Evolutionary conservation across 2,113 vertebrate genomes (phyloP), one percentile per base, ranked within the genome.

Genomic region (Uropsilus gracilis): DNA sequence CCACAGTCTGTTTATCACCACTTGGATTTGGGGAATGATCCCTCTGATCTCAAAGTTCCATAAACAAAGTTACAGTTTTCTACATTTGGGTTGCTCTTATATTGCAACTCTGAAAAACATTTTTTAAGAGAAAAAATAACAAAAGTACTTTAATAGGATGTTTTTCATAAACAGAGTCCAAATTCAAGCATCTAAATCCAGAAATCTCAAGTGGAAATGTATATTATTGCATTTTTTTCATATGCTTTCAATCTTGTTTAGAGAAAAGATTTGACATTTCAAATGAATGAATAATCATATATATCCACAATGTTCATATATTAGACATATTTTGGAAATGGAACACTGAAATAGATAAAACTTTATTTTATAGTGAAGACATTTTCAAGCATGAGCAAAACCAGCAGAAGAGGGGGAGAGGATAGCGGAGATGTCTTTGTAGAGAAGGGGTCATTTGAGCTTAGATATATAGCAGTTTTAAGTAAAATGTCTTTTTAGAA

Each of bases 191-290:
- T 72, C 34, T 83, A 84, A 42, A 5, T 76, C 30, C 59, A 85
- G 42, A 95, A 94, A 88, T 84, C 83, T 44, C 50, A 78, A 90
- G 90, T 87, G 32, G 50, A 68, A 91, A 84, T 95, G 22, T 48
- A 91, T 85, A 86, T 81, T 68, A 16, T 78, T 77, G 18, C 17
- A 75, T 69, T 59, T 80, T 86, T 93, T 77, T 42, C 46, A 75
- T 39, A 63, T 76, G 30, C 72, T 81, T 95, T 81, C 42, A 81
- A 72, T 44, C 57, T 57, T 68, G 44, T 81, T 94, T 77, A 94
- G 64, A 94, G 69, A 84, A 81, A 88, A 28, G 37, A 1, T 44
- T 82, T 91, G 59, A 53, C 32, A 76, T 94, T 94, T 91, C 44
- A 86, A 64, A 44, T 80, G 18, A 64, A 44, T 80, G 18, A 92